Evolutionary conservation across 2,113 vertebrate genomes (phyloP).

Genomic region (Stigmatopora argus): DNA sequence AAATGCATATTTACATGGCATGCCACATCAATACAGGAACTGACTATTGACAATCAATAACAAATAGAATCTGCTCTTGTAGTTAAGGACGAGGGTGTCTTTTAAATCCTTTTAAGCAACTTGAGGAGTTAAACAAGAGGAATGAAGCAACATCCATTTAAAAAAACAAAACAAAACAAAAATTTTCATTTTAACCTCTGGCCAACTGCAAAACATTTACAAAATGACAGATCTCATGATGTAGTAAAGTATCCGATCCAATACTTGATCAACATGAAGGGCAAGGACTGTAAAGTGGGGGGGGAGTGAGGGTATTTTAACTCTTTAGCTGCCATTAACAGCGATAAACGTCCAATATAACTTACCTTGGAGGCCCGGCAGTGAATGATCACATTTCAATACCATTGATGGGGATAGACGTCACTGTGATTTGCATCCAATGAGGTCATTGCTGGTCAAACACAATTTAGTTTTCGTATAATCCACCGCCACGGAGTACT

Average conservation of each 20-base stretch:
- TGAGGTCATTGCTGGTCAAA: slow-evolving; percentile 8
- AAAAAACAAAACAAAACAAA: slow-evolving; percentile 46
- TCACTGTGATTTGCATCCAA: too few relatives aligned
- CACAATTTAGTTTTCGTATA: slow-evolving; percentile 49
- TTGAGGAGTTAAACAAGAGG: slow-evolving; percentile 44
- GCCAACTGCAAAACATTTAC: slow-evolving; percentile 22
- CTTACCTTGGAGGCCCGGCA: too few relatives aligned
- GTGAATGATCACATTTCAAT: too few relatives aligned
- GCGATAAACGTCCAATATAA: too few relatives aligned
- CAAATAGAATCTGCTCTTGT: slow-evolving; percentile 64
- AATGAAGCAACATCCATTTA: slow-evolving; percentile 48
- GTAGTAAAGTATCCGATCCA: slow-evolving; percentile 5
- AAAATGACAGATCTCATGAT: slow-evolving; percentile 43
- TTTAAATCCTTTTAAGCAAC: slow-evolving; percentile 34
- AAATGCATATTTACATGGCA: slow-evolving; percentile 81
- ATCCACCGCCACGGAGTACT: not conserved
- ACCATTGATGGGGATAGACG: too few relatives aligned
- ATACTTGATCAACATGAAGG: slow-evolving; percentile 4
- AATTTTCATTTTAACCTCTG: slow-evolving; percentile 32
- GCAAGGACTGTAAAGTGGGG: not conserved
- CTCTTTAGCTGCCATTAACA: too few relatives aligned
- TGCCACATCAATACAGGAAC: slow-evolving; percentile 78
- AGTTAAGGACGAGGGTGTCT: slow-evolving; percentile 28
- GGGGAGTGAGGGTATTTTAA: not conserved
- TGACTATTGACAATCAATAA: slow-evolving; percentile 70